Evolutionary conservation across 1,140 invertebrate genomes (phyloP), one percentile per base, ranked within the genome.

Genomic region (Nasonia longicornis): DNA sequence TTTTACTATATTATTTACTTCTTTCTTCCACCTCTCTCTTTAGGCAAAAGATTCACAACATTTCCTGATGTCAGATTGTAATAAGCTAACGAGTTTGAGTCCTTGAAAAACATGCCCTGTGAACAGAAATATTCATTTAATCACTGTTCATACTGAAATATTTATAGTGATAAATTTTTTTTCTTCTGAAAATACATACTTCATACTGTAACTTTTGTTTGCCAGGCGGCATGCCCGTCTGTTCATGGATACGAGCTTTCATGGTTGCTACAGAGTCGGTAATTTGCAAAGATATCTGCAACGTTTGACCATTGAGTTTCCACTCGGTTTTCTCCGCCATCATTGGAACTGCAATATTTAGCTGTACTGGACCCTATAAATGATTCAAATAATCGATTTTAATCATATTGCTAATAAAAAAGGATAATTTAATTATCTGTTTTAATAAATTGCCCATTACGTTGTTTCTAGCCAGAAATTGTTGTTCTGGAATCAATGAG

Each of bases 21-120:
- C 91, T 99, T 99, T 64, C 98, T 93, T 58, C 98, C 98, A 90
- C 98, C 98, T 91, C 98, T 93, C 91, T 99, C 98, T 90, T 99
- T 99, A 8, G 99, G 92, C 89, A 98, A 95, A 63, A 99, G 92
- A 85, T 96, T 95, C 63, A 99, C 94, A 22, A 94, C 91, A 16
- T 94, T 95, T 67, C 95, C 96, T 12, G 95, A 95, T 0, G 94
- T 92, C 35, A 99, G 93, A 90, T 99, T 99, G 91, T 99, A 99
- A 92, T 95, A 99, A 0, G 97, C 98, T 88, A 99, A 92, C 2
- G 95, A 95, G 87, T 98, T 98, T 29, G 95, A 97, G 91, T 99
- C 98, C 89, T 99, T 99, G 91, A 99, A 97, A 91, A 99, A 99
- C 88, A 99, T 95, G 66, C 98, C 98, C 95, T 98, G 29, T 11